Evolutionary conservation across 2,113 vertebrate species (phyloP), one percentile per base, ranked within the genome.

Genomic region (Balaeniceps rex): DNA sequence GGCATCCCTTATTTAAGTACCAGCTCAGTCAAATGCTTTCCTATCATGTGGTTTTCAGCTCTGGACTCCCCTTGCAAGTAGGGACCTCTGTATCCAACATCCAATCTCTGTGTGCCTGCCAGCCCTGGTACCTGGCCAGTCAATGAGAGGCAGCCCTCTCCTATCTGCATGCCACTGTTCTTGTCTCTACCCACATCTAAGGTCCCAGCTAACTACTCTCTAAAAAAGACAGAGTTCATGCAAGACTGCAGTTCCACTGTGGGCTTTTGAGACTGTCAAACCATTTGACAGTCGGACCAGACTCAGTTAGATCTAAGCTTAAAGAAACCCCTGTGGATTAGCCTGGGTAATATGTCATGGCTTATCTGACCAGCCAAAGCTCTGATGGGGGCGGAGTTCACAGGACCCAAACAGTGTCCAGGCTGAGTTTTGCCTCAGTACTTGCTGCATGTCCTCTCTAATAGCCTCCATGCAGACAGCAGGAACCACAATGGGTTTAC

Each of bases 31-130:
- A 92, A 88, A 92, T 69, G 77, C 33, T 92, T 88, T 86, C 55
- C 54, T 90, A 60, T 71, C 25, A 33, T 66, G 71, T 83, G 57
- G 83, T 87, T 95, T 97, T 93, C 90, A 83, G 58, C 60, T 92
- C 83, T 71, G 65, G 64, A 42, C 31, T 92, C 60, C n/a, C 29
- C 72, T 78, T 83, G 83, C 69, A 80, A 60, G 76, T 11, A 74
- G 26, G 46, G 82, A 63, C 24, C 31, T 83, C 80, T 42, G 12
- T 68, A 63, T 66, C 75, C 66, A 90, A 18, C 25, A 58, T 38
- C 19, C 34, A 49, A 21, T 25, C 87, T 85, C 63, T 51, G 46
- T 31, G 51, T 90, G 76, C 71, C 72, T 71, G 75, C 76, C 60
- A 87, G 76, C 42, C 25, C 21, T 71, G 89, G 77, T 3, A 0